Percentiles rank a stretch among this genome's conserved stretches.
phyloP scores from a whole-genome alignment of 1,140 invertebrate species.

The Homalodisca vitripennis region DNA sequence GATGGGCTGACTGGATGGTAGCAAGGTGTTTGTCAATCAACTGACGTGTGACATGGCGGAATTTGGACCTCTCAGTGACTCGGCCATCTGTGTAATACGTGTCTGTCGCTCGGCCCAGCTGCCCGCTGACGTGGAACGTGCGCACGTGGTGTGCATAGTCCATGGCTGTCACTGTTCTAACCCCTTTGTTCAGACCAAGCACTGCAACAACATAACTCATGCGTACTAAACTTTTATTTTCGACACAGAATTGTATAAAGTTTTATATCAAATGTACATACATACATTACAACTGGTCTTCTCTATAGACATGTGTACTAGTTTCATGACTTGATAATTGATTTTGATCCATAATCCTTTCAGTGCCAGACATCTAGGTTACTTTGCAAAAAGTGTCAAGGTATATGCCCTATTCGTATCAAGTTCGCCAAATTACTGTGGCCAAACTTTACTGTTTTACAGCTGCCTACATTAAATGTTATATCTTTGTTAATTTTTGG shows the following conservation, averaged over 20 bases:
- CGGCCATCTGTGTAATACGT: constrained; percentile 70
- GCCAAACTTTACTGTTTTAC: no score
- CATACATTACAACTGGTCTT: not conserved
- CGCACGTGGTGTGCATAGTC: constrained; percentile 56
- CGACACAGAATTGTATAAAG: not conserved
- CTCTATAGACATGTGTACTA: no score
- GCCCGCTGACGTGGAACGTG: constrained; percentile 73
- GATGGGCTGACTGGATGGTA: constrained; percentile 77
- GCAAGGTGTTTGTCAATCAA: constrained; percentile 70
- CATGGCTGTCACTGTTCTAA: constrained; percentile 51
- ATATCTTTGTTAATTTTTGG: no score
- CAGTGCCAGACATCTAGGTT: not conserved
- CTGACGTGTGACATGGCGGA: constrained; percentile 61
- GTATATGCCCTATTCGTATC: no score
- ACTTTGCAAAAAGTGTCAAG: not conserved
- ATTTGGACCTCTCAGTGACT: constrained; percentile 70
- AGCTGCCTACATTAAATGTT: no score
- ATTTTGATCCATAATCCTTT: not conserved
- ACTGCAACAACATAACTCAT: constrained; percentile 51
- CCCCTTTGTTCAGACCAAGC: constrained; percentile 69
- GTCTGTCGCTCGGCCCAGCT: constrained; percentile 76
- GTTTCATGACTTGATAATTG: no score
- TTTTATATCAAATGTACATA: not conserved
- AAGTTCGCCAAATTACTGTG: no score
- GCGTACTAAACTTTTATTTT: constrained; percentile 36